phyloP scores from a whole-genome alignment of 92 coral and sea anemone species.

The Epizoanthus fatuus region DNA sequence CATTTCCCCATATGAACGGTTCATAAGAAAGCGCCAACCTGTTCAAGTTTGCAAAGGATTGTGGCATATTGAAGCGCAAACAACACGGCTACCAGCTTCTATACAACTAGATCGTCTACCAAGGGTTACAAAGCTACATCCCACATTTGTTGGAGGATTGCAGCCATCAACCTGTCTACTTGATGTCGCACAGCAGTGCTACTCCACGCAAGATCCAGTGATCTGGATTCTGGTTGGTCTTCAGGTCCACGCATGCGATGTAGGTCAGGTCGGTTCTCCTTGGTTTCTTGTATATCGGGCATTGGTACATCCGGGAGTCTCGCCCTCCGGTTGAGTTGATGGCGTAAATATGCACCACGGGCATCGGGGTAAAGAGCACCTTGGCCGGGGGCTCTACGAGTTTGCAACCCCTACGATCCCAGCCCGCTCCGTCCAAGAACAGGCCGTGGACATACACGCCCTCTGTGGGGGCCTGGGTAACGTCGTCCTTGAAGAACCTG shows the following conservation, averaged over 20 bases:
- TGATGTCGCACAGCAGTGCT: slow-evolving; percentile 97
- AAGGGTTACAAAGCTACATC: too few relatives aligned
- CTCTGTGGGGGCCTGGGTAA: slow-evolving; percentile 91
- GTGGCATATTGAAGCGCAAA: not conserved
- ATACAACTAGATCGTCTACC: too few relatives aligned
- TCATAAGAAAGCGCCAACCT: too few relatives aligned
- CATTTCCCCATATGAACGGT: not conserved
- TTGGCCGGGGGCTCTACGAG: slow-evolving; percentile 95
- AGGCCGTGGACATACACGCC: slow-evolving; percentile 98
- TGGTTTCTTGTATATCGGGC: slow-evolving; percentile 99
- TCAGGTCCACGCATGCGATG: slow-evolving; percentile 97
- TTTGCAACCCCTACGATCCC: slow-evolving; percentile 98
- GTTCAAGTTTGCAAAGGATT: not conserved
- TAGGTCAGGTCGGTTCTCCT: slow-evolving; percentile 96
- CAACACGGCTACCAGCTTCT: too few relatives aligned
- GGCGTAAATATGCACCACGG: slow-evolving; percentile 97
- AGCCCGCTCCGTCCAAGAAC: slow-evolving; percentile 97
- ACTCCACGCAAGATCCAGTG: slow-evolving; percentile 99
- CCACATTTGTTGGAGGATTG: too few relatives aligned
- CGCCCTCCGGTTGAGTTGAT: slow-evolving; percentile 96
- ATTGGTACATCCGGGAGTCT: slow-evolving; percentile 97
- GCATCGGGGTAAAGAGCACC: slow-evolving; percentile 96
- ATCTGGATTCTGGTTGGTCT: slow-evolving; percentile 99
- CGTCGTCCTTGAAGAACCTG: slow-evolving; percentile 95
- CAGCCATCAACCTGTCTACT: slow-evolving; percentile 46